Percentiles rank a stretch among this genome's conserved stretches.
Evolutionary conservation across 53 echinoderm and acorn worm genomes (phyloP).

Genomic region (Patiria pectinifera): DNA sequence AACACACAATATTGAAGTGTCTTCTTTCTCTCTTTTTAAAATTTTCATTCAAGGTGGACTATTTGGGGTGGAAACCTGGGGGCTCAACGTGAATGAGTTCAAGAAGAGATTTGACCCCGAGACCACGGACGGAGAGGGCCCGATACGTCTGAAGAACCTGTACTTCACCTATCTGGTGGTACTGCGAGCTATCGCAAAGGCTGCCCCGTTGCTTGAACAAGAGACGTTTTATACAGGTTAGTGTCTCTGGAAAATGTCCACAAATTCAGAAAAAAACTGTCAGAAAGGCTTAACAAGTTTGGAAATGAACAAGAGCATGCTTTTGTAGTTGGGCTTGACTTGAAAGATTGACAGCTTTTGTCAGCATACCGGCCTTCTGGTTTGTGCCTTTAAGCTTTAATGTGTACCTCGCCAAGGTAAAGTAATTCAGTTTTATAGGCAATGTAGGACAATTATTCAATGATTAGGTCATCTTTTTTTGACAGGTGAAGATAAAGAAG

Average conservation of each 20-base stretch:
- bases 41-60: conserved; percentile 64
- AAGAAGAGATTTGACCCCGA: conserved; percentile 85
- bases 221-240: conserved; percentile 94
- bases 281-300: too few relatives aligned
- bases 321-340: too few relatives aligned
- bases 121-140: conserved; percentile 88
- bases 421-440: too few relatives aligned
- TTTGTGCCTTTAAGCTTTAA: too few relatives aligned
- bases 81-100: conserved; percentile 86
- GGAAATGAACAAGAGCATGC: too few relatives aligned
- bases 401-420: too few relatives aligned
- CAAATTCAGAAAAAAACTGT: too few relatives aligned
- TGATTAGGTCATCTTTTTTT: background rate
- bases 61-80: conserved; percentile 82
- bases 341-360: too few relatives aligned
- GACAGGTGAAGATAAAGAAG: conserved; percentile 76
- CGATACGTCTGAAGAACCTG: conserved; percentile 89
- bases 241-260: background rate
- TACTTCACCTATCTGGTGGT: conserved; percentile 94
- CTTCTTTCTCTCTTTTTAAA: background rate
- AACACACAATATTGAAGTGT: background rate
- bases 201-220: conserved; percentile 77
- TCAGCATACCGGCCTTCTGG: too few relatives aligned
- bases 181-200: conserved; percentile 92
- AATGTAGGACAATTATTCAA: background rate